Conservation (phyloP, 2,888 invertebrate species). For the Ceraclea dissimilis region DNA sequence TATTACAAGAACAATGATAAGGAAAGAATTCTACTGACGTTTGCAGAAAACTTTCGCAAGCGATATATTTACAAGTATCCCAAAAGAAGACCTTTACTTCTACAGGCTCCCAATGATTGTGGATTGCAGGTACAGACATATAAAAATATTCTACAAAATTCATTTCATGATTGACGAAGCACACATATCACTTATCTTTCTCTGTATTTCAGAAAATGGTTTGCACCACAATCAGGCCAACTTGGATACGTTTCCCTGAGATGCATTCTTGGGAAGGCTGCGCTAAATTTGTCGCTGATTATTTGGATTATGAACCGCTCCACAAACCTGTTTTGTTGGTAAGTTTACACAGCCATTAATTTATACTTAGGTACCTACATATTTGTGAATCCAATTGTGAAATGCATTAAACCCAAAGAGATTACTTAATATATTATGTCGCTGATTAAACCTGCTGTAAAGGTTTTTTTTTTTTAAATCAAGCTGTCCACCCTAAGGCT, state of each 20-base stretch:
- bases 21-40: constrained; percentile 62
- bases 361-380: background rate
- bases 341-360: constrained; percentile 43
- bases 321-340: constrained; percentile 58
- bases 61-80: constrained; percentile 56
- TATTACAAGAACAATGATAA: constrained; percentile 61
- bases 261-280: constrained; percentile 66
- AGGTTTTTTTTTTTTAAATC: too few species aligned
- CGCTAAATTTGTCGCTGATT: constrained; percentile 69
- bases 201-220: constrained; percentile 77
- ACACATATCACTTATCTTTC: too few species aligned
- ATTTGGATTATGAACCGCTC: constrained; percentile 66
- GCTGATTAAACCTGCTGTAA: too few species aligned
- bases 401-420: background rate
- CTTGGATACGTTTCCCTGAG: constrained; percentile 62
- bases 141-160: too few species aligned
- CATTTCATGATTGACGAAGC: constrained; percentile 27
- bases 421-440: too few species aligned
- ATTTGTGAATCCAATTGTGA: background rate
- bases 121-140: constrained; percentile 70
- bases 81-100: constrained; percentile 56
- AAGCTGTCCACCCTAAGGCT: too few species aligned
- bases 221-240: constrained; percentile 73
- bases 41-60: constrained; percentile 70
- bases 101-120: constrained; percentile 71